A percentile compares a stretch with the other conserved stretches of the same genome.
These are phyloP conservation scores for Cataglyphis rosenhaueri DNA, from an alignment of 2,888 invertebrate species.

Conservation along the genomic window DNA sequence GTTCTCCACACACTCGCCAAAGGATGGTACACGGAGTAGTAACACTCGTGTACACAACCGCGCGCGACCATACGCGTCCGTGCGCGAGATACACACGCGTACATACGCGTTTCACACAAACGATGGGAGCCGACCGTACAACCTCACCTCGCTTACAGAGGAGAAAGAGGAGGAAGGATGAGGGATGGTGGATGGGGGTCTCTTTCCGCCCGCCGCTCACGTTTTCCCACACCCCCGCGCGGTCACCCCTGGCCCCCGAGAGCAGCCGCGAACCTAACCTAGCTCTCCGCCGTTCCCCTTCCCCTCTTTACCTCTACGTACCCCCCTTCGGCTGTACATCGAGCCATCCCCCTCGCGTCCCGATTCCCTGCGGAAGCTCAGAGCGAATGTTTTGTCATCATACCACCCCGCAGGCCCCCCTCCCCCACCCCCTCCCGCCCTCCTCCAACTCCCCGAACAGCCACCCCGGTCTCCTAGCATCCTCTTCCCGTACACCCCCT, in stretches of 20 bases:
- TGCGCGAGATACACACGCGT: constrained; percentile 65
- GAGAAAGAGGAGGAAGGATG: constrained; percentile 49
- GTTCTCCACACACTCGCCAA: constrained; percentile 44
- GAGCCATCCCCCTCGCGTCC: constrained; percentile 58
- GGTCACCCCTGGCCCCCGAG: constrained; percentile 68
- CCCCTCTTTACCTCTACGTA: constrained; percentile 21
- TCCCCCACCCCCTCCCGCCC: constrained; percentile 43
- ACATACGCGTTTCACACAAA: constrained; percentile 66
- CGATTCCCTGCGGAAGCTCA: constrained; percentile 80
- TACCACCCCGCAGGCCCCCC: constrained; percentile 77
- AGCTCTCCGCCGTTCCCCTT: constrained; percentile 58
- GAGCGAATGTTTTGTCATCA: constrained; percentile 85
- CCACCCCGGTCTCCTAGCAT: constrained; percentile 53
- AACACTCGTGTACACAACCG: constrained; percentile 59
- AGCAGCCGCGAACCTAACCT: constrained; percentile 74
- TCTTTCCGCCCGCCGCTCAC: constrained; percentile 79
- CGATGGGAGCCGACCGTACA: constrained; percentile 59
- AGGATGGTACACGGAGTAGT: constrained; percentile 52
- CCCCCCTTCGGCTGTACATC: constrained; percentile 49
- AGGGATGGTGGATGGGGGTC: constrained; percentile 65
- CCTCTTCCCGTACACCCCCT: constrained; percentile 55
- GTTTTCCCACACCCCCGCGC: constrained; percentile 76
- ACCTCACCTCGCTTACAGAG: constrained; percentile 73
- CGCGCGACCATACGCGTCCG: constrained; percentile 53
- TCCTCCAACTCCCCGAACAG: constrained; percentile 54